Percentiles rank a stretch among this genome's conserved stretches.
These are phyloP conservation scores for Vidua macroura DNA, from an alignment of 2,113 vertebrate genomes.

Conservation along the genomic window DNA sequence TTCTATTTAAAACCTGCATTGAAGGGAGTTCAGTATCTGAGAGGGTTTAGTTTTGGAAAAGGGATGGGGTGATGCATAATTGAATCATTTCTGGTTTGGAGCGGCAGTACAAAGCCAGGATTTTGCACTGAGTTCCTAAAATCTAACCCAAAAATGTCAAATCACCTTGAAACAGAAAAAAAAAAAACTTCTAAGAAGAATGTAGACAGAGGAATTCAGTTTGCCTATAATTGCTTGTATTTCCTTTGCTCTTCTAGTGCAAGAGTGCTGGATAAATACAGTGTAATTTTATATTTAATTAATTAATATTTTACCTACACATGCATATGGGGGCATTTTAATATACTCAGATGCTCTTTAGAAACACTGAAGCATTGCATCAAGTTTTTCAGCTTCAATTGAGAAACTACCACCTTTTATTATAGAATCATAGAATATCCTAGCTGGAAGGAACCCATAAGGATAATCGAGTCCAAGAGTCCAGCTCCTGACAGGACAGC, in stretches of 20 bases:
- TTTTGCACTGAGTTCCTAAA: neutral
- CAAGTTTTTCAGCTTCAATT: neutral
- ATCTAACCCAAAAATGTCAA: conserved; percentile 63
- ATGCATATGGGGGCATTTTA: neutral
- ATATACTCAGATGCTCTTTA: neutral
- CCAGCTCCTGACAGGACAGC: neutral
- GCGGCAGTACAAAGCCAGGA: conserved; percentile 5
- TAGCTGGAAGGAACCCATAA: neutral
- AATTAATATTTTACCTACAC: neutral
- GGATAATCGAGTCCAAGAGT: accelerated
- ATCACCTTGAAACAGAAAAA: conserved; percentile 15
- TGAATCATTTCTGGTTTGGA: neutral
- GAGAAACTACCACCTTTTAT: neutral
- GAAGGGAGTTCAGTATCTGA: conserved; percentile 1
- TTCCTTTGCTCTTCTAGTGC: neutral
- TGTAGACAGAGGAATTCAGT: neutral
- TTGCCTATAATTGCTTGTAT: conserved; percentile 23
- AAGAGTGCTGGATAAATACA: neutral
- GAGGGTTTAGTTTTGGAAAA: neutral
- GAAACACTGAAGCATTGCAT: neutral
- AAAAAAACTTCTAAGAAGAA: conserved; percentile 33
- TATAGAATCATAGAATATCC: neutral
- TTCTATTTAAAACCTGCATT: conserved; percentile 48
- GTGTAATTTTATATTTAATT: neutral
- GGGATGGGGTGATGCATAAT: neutral